Percentiles rank a stretch among this genome's conserved stretches.
Conservation (phyloP, 1,140 invertebrate species). For the Gryon sp. region DNA sequence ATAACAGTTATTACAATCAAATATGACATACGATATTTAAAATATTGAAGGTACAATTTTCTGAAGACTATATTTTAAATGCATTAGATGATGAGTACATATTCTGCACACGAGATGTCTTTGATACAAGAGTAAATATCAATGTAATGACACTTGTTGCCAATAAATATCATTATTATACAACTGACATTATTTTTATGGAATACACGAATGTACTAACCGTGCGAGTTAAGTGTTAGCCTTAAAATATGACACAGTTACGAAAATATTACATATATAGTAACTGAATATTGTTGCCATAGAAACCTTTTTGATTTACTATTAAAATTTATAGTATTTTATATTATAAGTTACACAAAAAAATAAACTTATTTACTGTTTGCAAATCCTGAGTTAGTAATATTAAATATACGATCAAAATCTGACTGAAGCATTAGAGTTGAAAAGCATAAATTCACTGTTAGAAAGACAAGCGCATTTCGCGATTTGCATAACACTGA, state of each 20-base stretch:
- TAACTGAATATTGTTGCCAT: too few species aligned
- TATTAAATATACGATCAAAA: too few species aligned
- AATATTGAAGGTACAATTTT: constrained; percentile 16
- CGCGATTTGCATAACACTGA: too few species aligned
- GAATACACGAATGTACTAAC: constrained; percentile 13
- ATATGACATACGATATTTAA: constrained; percentile 27
- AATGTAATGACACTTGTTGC: constrained; percentile 20
- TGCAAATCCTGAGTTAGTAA: too few species aligned
- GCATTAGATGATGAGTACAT: constrained; percentile 19
- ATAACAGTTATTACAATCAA: constrained; percentile 40
- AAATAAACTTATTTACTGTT: too few species aligned
- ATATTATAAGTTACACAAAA: too few species aligned
- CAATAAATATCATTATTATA: constrained; percentile 12
- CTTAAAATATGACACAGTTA: constrained; percentile 22
- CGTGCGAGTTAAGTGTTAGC: too few species aligned
- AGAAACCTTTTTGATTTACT: too few species aligned
- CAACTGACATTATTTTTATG: constrained; percentile 29
- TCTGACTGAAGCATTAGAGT: too few species aligned
- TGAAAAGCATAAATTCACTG: too few species aligned
- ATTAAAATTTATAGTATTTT: too few species aligned
- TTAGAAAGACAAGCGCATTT: too few species aligned
- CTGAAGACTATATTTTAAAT: constrained; percentile 32
- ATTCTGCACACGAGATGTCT: constrained; percentile 8
- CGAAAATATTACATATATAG: constrained; percentile 21
- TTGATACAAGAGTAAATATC: constrained; percentile 21